Conservation (phyloP, 2,888 invertebrate species). For the Melanchra persicariae region DNA sequence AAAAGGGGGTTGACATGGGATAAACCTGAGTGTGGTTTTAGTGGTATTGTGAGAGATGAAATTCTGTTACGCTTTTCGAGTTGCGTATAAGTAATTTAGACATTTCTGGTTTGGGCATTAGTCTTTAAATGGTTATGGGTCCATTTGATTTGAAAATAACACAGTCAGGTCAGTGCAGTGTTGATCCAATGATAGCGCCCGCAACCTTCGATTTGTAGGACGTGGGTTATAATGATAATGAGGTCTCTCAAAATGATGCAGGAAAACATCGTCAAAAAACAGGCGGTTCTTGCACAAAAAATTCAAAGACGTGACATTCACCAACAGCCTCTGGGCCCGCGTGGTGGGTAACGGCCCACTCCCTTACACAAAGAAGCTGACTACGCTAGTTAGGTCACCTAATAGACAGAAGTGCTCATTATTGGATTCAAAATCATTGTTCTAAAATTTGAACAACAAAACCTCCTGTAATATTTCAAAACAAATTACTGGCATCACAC, state of each 20-base stretch:
- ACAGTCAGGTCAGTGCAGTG: no score
- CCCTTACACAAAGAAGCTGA: background rate
- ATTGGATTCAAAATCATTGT: background rate
- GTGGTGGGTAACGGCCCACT: no score
- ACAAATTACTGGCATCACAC: slow-evolving; percentile 42
- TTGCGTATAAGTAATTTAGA: background rate
- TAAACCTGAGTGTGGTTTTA: slow-evolving; percentile 36
- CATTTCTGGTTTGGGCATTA: background rate
- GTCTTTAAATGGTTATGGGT: background rate
- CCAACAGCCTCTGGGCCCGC: no score
- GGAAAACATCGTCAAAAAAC: no score
- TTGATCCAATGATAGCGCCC: no score
- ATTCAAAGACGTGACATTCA: no score
- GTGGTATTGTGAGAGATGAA: slow-evolving; percentile 6
- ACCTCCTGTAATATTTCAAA: slow-evolving; percentile 18
- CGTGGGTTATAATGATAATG: no score
- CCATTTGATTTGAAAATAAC: background rate
- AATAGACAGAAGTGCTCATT: background rate
- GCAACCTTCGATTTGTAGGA: no score
- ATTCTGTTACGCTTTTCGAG: slow-evolving; percentile 22
- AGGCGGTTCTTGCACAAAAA: no score
- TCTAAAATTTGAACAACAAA: slow-evolving; percentile 11
- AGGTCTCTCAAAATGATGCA: no score
- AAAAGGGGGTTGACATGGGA: slow-evolving; percentile 26
- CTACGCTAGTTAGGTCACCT: background rate